phyloP scores from a whole-genome alignment of 2,888 invertebrate genomes.

The Agrochola litura region DNA sequence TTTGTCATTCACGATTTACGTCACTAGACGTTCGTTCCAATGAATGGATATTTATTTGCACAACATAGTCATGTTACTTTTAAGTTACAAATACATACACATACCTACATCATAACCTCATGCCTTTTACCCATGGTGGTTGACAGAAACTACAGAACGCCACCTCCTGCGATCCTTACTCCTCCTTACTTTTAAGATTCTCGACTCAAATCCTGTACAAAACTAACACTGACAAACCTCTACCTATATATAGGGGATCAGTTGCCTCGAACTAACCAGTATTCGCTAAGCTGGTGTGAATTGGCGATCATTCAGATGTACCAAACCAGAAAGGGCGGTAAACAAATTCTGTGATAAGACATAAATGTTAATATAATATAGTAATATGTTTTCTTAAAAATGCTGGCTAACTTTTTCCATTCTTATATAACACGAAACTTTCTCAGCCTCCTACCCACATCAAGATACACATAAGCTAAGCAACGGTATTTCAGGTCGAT shows the following conservation, averaged over 20 bases:
- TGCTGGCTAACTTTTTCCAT: neutral
- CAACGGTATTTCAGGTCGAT: constrained; percentile 67
- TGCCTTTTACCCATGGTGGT: neutral
- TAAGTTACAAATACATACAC: too few relatives aligned
- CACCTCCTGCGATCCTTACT: neutral
- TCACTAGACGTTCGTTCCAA: neutral
- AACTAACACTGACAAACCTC: neutral
- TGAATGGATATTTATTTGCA: neutral
- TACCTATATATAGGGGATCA: neutral
- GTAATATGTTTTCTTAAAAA: neutral
- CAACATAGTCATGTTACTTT: neutral
- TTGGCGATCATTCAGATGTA: too few relatives aligned
- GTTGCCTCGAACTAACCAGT: too few relatives aligned
- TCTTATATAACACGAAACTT: constrained; percentile 11
- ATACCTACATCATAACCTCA: neutral
- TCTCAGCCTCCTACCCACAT: neutral
- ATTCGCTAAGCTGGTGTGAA: too few relatives aligned
- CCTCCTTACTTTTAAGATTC: neutral
- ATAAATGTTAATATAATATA: too few relatives aligned
- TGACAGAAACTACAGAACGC: neutral
- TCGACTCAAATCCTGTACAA: neutral
- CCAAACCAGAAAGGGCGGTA: too few relatives aligned
- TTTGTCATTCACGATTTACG: neutral
- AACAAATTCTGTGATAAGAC: too few relatives aligned
- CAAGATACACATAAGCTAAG: constrained; percentile 58